Evolutionary conservation across 2,797 vertebrate genomes (phyloP), one percentile per base, ranked within the genome.

Genomic region (Cuniculus paca): DNA sequence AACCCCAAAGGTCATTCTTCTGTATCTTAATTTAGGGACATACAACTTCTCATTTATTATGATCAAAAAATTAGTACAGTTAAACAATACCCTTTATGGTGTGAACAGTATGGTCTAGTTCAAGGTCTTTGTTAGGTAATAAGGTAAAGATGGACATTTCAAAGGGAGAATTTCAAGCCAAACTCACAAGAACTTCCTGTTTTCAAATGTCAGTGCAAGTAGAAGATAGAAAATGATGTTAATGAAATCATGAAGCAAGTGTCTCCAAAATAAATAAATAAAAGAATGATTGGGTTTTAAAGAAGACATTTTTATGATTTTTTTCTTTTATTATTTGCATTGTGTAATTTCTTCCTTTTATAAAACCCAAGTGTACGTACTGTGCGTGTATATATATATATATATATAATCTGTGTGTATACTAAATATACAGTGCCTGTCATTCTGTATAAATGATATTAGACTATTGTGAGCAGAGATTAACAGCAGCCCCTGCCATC

Each of bases 401-500:
- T 72, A 20, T 80, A 60, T 83, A 34, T 97, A 91, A 87, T 60
- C 58, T 81, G n/a, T 82, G 79, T 94, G n/a, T 84, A 77, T 72
- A 50, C 16, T 45, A 81, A 83, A 91, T 85, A 85, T 31, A 75
- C 54, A 75, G 14, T 90, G 52, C 91, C 56, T 95, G 22, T 86
- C 34, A 96, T 95, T 95, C 70, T 97, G 91, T 97, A 91, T 96
- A 95, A 96, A 75, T 88, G 68, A 90, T 94, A 96, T 74, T 89
- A 96, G 96, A 98, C 65, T 95, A 98, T 97, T 96, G 61, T 98
- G 98, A 99, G 98, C 98, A 98, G 98, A 98, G 98, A 98, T 99
- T 98, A 99, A 98, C 98, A 98, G 95, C 95, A 99, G 99, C 98
- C 98, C 98, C 99, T 99, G 97, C 98, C 99, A 99, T 99, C 99